A percentile compares a stretch with the other conserved stretches of the same genome.
Evolutionary conservation across 1,140 invertebrate genomes (phyloP).

Genomic region (Galleria mellonella): DNA sequence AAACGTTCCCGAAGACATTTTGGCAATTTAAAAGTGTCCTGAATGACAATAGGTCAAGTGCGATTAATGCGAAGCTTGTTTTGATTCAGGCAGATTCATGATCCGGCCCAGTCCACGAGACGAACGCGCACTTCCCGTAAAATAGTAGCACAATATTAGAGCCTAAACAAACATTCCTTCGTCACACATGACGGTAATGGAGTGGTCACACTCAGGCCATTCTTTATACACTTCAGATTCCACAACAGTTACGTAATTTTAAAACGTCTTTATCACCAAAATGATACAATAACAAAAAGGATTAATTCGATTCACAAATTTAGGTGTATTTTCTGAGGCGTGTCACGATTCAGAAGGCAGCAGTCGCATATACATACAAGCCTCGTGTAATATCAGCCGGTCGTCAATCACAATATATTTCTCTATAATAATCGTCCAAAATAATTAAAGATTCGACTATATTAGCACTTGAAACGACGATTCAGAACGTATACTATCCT

Average conservation of each 20-base stretch:
- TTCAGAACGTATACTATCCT: constrained; percentile 50
- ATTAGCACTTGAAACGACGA: constrained; percentile 52
- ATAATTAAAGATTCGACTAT: constrained; percentile 44
- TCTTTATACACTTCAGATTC: constrained; percentile 69
- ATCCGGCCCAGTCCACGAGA: constrained; percentile 61
- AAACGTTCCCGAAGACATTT: constrained; percentile 89
- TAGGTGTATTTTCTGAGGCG: constrained; percentile 70
- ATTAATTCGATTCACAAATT: constrained; percentile 67
- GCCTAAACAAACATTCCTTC: constrained; percentile 73
- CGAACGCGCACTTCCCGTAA: constrained; percentile 62
- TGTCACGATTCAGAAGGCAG: constrained; percentile 71
- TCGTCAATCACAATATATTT: constrained; percentile 72
- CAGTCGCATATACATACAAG: constrained; percentile 73
- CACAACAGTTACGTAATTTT: constrained; percentile 73
- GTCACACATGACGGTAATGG: constrained; percentile 72
- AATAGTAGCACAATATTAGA: constrained; percentile 67
- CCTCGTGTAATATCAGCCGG: constrained; percentile 74
- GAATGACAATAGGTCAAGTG: constrained; percentile 63
- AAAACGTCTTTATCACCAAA: constrained; percentile 65
- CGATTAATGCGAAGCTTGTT: constrained; percentile 65
- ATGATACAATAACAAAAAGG: constrained; percentile 67
- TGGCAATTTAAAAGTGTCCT: constrained; percentile 67
- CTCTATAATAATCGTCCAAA: constrained; percentile 50
- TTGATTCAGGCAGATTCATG: constrained; percentile 66
- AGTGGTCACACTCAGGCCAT: constrained; percentile 72